phyloP scores from a whole-genome alignment of 2,797 vertebrate genomes.

The Gallinago nigripennis region DNA sequence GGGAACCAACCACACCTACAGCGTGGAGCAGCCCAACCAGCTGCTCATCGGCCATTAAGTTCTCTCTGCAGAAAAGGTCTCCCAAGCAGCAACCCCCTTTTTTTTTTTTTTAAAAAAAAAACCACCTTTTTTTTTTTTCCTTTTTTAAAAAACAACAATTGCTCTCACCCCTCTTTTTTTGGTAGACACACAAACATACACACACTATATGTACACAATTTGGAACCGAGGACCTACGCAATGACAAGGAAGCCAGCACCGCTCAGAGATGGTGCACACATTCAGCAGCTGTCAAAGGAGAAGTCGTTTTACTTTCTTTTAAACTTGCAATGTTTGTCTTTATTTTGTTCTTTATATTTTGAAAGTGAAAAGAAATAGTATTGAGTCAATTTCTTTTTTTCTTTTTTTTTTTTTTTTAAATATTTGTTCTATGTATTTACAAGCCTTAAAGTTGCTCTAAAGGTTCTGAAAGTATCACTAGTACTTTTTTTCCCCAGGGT shows the following conservation, averaged over 20 bases:
- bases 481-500: conserved; percentile 81
- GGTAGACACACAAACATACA: background rate
- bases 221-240: background rate
- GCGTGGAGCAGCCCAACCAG: background rate
- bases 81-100: background rate
- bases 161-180: conserved; percentile 7
- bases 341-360: conserved; percentile 85
- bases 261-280: conserved; percentile 8
- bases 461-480: conserved; percentile 90
- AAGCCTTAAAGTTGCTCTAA: conserved; percentile 93
- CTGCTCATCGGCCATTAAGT: background rate
- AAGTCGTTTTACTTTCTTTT: conserved; percentile 76
- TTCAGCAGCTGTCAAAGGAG: conserved; percentile 74
- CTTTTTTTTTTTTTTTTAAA: conserved; percentile 76
- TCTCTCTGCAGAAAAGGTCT: background rate
- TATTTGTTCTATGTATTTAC: conserved; percentile 94
- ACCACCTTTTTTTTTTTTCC: too few species aligned
- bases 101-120: background rate
- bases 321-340: conserved; percentile 83
- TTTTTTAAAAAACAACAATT: background rate
- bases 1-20: background rate
- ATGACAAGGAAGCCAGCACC: background rate
- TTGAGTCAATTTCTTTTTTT: conserved; percentile 77
- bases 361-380: conserved; percentile 84
- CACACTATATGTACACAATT: background rate